These are phyloP conservation scores for Polietes domitor DNA, from an alignment of 2,888 invertebrate species.

Conservation along the genomic window DNA sequence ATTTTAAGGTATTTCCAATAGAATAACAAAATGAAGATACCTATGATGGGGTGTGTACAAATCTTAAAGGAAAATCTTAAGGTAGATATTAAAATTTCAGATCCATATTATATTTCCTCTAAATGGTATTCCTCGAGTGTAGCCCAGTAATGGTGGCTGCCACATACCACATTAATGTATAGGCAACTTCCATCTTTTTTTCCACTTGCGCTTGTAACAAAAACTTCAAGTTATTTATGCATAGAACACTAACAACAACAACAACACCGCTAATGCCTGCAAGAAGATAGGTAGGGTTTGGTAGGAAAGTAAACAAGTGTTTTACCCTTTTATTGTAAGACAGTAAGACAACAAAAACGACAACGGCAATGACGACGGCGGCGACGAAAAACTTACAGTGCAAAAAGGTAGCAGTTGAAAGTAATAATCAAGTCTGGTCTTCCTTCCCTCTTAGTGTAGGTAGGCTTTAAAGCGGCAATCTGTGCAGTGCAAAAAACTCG, in stretches of 20 bases:
- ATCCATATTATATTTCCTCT: too few relatives aligned
- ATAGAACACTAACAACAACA: background rate
- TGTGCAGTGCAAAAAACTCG: background rate
- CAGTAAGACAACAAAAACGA: slow-evolving; percentile 42
- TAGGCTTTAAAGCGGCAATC: slow-evolving; percentile 20
- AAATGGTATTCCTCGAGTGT: background rate
- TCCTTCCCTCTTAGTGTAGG: background rate
- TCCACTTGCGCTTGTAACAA: background rate
- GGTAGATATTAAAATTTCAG: too few relatives aligned
- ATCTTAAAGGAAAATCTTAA: too few relatives aligned
- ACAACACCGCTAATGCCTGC: background rate
- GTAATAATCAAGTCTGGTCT: slow-evolving; percentile 29
- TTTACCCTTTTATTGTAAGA: slow-evolving; percentile 4
- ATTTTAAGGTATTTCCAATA: too few relatives aligned
- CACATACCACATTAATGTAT: background rate
- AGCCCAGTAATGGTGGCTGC: background rate
- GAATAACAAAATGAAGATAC: too few relatives aligned
- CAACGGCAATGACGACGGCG: background rate
- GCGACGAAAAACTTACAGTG: background rate
- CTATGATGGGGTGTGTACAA: too few relatives aligned
- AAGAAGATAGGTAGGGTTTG: background rate
- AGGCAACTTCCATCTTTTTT: background rate
- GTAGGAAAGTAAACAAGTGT: slow-evolving; percentile 44
- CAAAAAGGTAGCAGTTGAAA: slow-evolving; percentile 30
- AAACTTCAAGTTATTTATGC: slow-evolving; percentile 34